Evolutionary conservation across 2,113 vertebrate species (phyloP).

Genomic region (Sterrhoptilus dennistouni): DNA sequence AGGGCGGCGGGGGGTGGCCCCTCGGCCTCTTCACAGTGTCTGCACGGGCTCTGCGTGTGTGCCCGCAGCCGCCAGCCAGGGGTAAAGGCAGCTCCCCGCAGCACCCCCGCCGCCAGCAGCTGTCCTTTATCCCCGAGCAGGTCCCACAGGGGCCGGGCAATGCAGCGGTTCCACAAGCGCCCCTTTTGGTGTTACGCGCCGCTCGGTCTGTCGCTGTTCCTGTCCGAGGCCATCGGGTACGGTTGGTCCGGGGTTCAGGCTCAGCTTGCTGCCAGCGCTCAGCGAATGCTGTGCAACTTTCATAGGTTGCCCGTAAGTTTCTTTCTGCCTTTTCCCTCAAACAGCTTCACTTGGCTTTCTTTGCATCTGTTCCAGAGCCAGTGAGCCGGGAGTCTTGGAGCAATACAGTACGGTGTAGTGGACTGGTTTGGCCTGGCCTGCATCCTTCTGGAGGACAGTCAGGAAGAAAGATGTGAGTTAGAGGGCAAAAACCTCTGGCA

Average conservation of each 20-base stretch:
- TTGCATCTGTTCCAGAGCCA: neutral
- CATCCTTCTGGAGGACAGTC: neutral
- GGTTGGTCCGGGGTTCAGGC: neutral
- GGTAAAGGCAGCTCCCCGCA: neutral
- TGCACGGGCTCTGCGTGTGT: neutral
- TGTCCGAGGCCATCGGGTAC: accelerated
- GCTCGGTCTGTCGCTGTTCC: accelerated
- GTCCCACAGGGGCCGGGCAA: accelerated
- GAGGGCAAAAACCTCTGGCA: neutral
- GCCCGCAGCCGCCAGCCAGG: neutral
- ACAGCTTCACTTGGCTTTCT: neutral
- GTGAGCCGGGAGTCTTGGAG: neutral
- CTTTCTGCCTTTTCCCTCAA: neutral
- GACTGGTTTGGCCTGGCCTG: neutral
- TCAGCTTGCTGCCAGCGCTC: neutral
- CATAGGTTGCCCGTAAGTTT: accelerated
- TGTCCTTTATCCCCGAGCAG: neutral
- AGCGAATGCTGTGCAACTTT: neutral
- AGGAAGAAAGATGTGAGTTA: neutral
- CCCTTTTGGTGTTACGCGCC: accelerated
- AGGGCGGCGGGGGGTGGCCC: neutral
- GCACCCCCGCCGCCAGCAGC: neutral
- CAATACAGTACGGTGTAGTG: accelerated
- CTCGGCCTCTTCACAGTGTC: neutral
- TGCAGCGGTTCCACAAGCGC: accelerated